Conservation (phyloP, 2,888 invertebrate species). For the Dermolepida albohirtum region DNA sequence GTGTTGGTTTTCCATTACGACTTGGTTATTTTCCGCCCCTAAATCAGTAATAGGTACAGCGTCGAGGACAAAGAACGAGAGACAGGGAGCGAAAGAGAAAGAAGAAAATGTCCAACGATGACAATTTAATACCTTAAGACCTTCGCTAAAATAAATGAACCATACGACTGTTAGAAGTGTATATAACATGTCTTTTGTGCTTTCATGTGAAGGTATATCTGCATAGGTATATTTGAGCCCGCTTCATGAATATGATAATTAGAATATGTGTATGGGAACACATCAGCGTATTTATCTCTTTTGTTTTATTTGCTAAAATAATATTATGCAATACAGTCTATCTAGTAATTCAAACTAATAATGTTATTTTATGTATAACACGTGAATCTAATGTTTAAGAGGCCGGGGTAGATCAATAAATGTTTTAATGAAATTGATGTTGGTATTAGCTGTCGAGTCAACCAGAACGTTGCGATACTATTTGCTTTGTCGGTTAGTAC, state of each 20-base stretch:
- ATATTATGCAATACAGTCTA: constrained; percentile 13
- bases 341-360: constrained; percentile 1
- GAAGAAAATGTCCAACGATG: constrained; percentile 31
- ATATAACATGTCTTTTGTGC: constrained; percentile 17
- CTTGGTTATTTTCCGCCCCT: constrained; percentile 32
- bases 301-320: constrained; percentile 29
- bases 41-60: constrained; percentile 29
- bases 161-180: constrained; percentile 12
- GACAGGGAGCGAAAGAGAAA: constrained; percentile 5
- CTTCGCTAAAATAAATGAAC: constrained; percentile 35
- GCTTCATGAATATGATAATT: constrained; percentile 35
- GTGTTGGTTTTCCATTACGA: constrained; percentile 34
- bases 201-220: constrained; percentile 20
- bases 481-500: no score
- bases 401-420: no score
- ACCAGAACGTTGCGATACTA: no score
- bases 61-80: not conserved
- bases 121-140: constrained; percentile 35
- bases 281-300: not conserved
- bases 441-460: no score
- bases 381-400: no score
- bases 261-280: constrained; percentile 10
- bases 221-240: constrained; percentile 25
- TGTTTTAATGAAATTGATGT: no score
- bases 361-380: constrained; percentile 4